Base-by-base conservation (phyloP, 2,113 vertebrate genomes). In the Petrocephalus zakoni region DNA sequence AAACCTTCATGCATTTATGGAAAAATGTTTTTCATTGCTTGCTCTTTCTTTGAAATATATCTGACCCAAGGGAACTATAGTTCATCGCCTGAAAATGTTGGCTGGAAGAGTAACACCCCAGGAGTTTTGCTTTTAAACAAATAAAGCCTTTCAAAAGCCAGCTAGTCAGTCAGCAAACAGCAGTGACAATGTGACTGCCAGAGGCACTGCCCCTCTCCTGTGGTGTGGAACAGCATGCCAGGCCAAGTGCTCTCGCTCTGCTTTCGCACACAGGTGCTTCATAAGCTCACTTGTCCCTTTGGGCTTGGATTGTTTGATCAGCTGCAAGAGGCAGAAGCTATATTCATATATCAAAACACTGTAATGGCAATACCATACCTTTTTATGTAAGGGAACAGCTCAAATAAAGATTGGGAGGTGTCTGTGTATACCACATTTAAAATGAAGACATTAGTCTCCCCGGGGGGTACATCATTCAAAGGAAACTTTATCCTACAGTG, bases 31-130 rank as follows among this genome's bases (percentile, higher is more conserved):
- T 78, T 78, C 72, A 78, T 42, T 42, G 34, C 15, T 19, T 42
- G 34, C 17, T 13, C 15, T 78, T 42, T 78, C 72, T 78, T 13
- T 42, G 72, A 78, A 78, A 78, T 42, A 78, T 10, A 34, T n/a
- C 5, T 1, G 22, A 21, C 78, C 7, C 78, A 83, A 83, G 46
- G 22, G 81, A 47, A 46, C 19, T 46, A 47, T 49, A 49, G 37
- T 89, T 90, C 91, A 91, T 89, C 21, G 56, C 4, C 46, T 82
- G 55, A 15, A 2, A 46, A 46, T 87, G 87, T 87, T 85, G 84
- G 87, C 68, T 85, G 91, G 90, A 92, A 49, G 72, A 89, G 81
- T 90, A 88, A 87, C 92, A 53, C 92, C 91, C 90, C 91, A 90
- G 42, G 90, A 89, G 88, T 87, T 87, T 89, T 89, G 61, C 89